Base-by-base conservation (phyloP, 2,888 invertebrate species). In the Theretra japonica region DNA sequence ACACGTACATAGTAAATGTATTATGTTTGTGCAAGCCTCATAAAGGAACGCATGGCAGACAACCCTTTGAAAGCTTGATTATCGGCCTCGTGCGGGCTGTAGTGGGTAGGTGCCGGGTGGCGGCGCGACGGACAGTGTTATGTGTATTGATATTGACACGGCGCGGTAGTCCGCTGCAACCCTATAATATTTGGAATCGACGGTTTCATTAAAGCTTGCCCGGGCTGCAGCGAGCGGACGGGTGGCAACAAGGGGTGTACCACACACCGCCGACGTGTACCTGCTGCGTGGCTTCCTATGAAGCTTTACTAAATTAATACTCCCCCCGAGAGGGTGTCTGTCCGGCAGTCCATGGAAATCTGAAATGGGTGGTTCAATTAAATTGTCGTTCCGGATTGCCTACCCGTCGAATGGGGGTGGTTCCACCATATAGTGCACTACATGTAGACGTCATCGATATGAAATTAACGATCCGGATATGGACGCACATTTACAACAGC, bases 311-410 rank as follows among this genome's bases (percentile, higher is more conserved):
- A 53, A 53, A 53, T 53, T 53, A 53, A 53, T 53, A 53, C n/a
- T 17, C 53, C 53, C 48, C n/a, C n/a, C n/a, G 53, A n/a, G 53
- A n/a, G n/a, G n/a, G 53, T 11, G 53, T 1, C 53, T 53, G 53
- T 53, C 53, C 53, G n/a, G 53, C 53, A n/a, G n/a, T n/a, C 53
- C 19, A n/a, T 53, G 19, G 53, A 53, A n/a, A n/a, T 53, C 53
- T 53, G 53, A n/a, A 53, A 53, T 53, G 53, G 53, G n/a, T n/a
- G n/a, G 53, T n/a, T n/a, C 53, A 53, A 53, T 53, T 53, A 53
- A 53, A 15, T n/a, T n/a, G 19, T 19, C 53, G n/a, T 17, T 53
- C 53, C 53, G 19, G 19, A 6, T 53, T 53, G 53, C 53, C 53
- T 17, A n/a, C n/a, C 6, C 19, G 7, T 17, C 5, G 53, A 53